Evolutionary conservation across 2,113 vertebrate species (phyloP).

Genomic region (Corapipo altera): DNA sequence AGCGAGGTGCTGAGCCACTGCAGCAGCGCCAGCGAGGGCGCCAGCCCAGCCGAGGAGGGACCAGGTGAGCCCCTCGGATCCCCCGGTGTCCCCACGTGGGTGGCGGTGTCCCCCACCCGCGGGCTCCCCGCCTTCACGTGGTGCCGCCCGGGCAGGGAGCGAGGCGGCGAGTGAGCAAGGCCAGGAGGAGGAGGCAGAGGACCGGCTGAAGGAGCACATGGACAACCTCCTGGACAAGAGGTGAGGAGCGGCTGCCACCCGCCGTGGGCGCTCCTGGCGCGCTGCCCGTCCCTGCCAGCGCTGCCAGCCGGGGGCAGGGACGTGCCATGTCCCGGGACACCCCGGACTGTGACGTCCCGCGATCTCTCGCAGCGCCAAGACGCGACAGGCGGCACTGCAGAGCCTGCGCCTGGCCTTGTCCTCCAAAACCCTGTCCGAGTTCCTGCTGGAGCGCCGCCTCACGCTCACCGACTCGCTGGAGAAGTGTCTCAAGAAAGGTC

Average conservation of each 20-base stretch:
- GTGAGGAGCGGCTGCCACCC: conserved; percentile 51
- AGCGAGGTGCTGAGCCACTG: conserved; percentile 88
- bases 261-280: background rate
- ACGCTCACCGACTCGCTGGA: conserved; percentile 88
- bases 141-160: conserved; percentile 69
- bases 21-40: conserved; percentile 88
- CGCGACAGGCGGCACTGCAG: conserved; percentile 82
- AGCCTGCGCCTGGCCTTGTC: conserved; percentile 85
- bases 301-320: background rate
- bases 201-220: conserved; percentile 90
- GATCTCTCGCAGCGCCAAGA: conserved; percentile 77
- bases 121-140: background rate
- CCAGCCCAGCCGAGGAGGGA: conserved; percentile 82
- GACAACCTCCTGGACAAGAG: conserved; percentile 91
- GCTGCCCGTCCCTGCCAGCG: background rate
- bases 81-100: background rate
- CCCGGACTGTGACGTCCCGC: background rate
- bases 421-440: conserved; percentile 82
- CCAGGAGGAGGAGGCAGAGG: conserved; percentile 86
- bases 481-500: conserved; percentile 92
- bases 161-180: conserved; percentile 83
- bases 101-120: too few species aligned
- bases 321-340: background rate
- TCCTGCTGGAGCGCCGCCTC: conserved; percentile 85
- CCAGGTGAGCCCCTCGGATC: conserved; percentile 70